Percentiles rank a stretch among this genome's conserved stretches.
phyloP scores from a whole-genome alignment of 2,888 invertebrate genomes.

The Drosophila mercatorum region DNA sequence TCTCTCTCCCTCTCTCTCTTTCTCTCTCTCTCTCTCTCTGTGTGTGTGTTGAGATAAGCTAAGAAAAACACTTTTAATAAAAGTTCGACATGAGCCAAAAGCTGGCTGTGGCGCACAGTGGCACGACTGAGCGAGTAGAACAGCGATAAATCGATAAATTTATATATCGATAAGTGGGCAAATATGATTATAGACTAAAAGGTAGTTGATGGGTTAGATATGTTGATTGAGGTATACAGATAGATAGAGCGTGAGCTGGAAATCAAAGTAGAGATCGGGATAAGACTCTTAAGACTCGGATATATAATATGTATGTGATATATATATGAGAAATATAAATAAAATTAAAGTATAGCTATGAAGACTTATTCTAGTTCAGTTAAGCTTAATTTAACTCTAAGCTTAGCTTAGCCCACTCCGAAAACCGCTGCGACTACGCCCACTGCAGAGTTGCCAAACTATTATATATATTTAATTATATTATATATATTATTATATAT shows the following conservation, averaged over 20 bases:
- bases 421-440: neutral
- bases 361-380: too few species aligned
- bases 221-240: too few species aligned
- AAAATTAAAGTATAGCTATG: too few species aligned
- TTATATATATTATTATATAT: too few species aligned
- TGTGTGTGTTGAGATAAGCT: conserved; percentile 44
- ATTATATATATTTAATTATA: too few species aligned
- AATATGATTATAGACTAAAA: too few species aligned
- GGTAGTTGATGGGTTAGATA: too few species aligned
- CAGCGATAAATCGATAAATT: neutral
- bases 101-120: conserved; percentile 37
- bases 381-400: neutral
- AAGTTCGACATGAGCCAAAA: conserved; percentile 51
- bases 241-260: too few species aligned
- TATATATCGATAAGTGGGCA: neutral
- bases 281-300: too few species aligned
- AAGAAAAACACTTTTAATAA: conserved; percentile 65
- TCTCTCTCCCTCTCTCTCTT: conserved; percentile 2
- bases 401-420: neutral
- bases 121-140: neutral
- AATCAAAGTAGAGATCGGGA: too few species aligned
- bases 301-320: too few species aligned
- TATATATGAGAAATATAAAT: too few species aligned
- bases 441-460: neutral
- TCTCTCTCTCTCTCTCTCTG: neutral